These are phyloP conservation scores for Gisinianus flammeolus DNA, from an alignment of 2,888 invertebrate species.

Conservation along the genomic window DNA sequence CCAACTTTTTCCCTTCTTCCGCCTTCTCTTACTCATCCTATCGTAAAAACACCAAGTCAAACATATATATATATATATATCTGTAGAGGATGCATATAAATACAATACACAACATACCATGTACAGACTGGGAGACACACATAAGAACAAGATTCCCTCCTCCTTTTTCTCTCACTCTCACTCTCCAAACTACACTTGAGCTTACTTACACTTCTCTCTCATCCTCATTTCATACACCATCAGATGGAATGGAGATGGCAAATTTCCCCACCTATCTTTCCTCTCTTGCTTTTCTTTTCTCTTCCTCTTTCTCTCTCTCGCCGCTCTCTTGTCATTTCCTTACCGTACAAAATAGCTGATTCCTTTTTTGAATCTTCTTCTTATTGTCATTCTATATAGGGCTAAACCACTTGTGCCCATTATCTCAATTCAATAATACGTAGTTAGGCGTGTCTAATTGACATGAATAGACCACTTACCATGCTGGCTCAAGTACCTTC, in stretches of 20 bases:
- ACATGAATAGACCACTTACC: constrained; percentile 36
- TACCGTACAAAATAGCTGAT: too few species aligned
- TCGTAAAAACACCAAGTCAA: too few species aligned
- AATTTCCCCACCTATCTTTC: too few species aligned
- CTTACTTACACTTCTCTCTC: not conserved
- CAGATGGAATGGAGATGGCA: not conserved
- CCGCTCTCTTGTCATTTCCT: too few species aligned
- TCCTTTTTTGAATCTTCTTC: not conserved
- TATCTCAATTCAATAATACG: constrained; percentile 36
- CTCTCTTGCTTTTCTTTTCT: too few species aligned
- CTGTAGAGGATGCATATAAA: too few species aligned
- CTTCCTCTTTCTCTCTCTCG: too few species aligned
- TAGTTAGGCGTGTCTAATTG: constrained; percentile 30
- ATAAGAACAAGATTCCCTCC: too few species aligned
- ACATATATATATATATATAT: too few species aligned
- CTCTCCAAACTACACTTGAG: not conserved
- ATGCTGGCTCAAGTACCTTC: constrained; percentile 26
- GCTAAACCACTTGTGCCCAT: constrained; percentile 34
- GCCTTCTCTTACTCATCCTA: constrained; percentile 1
- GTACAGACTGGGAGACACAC: too few species aligned
- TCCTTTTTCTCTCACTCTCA: too few species aligned
- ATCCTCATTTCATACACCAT: not conserved
- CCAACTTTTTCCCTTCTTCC: constrained; percentile 5
- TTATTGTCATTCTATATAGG: constrained; percentile 31
- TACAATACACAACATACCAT: too few species aligned